Conservation (phyloP, 2,797 vertebrate genomes). For the Neosalanx taihuensis region DNA sequence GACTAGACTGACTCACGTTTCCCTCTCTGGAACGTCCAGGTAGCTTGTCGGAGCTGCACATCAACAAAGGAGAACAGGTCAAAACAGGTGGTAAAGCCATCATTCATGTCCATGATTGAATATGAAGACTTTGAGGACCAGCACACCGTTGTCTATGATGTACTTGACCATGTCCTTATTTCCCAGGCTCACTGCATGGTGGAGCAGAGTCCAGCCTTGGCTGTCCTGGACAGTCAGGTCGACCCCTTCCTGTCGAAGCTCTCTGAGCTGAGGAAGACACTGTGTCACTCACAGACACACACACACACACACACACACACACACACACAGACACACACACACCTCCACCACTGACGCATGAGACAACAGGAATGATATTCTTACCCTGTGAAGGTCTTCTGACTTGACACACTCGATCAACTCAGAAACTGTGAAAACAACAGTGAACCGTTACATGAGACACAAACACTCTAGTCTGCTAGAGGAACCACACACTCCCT, state of each 20-base stretch:
- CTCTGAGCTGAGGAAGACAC: slow-evolving; percentile 73
- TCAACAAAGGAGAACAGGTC: slow-evolving; percentile 13
- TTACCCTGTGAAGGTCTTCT: slow-evolving; percentile 81
- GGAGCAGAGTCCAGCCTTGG: slow-evolving; percentile 82
- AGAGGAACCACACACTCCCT: neutral
- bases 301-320: neutral
- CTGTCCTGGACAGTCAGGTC: slow-evolving; percentile 79
- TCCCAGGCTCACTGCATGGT: slow-evolving; percentile 81
- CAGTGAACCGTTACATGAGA: neutral
- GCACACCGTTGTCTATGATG: slow-evolving; percentile 85
- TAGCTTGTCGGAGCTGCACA: slow-evolving; percentile 81
- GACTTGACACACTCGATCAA: slow-evolving; percentile 81
- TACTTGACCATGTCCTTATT: slow-evolving; percentile 89
- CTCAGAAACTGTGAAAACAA: slow-evolving; percentile 54
- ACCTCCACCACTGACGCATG: too few relatives aligned
- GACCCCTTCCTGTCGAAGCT: slow-evolving; percentile 79
- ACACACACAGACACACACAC: neutral
- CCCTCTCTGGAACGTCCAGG: slow-evolving; percentile 82
- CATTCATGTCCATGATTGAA: neutral
- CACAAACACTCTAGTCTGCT: neutral
- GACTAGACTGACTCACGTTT: slow-evolving; percentile 77
- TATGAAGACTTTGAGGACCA: neutral
- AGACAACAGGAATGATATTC: neutral
- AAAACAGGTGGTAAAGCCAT: neutral
- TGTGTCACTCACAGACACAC: neutral